Conservation (phyloP, 1,140 invertebrate species). For the Charaxes varanes region DNA sequence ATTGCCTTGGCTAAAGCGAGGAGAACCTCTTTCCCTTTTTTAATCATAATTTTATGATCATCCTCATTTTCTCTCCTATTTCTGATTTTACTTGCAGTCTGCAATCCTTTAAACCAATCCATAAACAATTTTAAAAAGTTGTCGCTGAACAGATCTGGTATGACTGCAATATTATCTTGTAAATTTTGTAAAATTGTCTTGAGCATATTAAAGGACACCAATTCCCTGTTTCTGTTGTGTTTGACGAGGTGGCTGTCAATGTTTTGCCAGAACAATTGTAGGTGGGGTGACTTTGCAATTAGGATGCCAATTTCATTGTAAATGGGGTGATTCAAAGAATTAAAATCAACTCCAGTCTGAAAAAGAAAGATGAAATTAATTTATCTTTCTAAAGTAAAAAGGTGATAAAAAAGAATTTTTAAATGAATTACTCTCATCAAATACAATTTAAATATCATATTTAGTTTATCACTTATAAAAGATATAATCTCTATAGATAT, state of each 20-base stretch:
- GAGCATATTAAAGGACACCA: conserved; percentile 72
- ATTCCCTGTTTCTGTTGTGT: conserved; percentile 76
- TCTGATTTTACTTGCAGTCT: conserved; percentile 62
- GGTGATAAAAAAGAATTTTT: too few species aligned
- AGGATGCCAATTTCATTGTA: conserved; percentile 75
- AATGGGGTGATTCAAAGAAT: conserved; percentile 76
- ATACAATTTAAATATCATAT: too few species aligned
- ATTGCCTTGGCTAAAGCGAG: conserved; percentile 68
- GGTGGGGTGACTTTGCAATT: conserved; percentile 63
- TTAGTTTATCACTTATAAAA: too few species aligned
- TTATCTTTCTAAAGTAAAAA: too few species aligned
- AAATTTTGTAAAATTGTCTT: conserved; percentile 70
- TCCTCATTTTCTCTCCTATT: conserved; percentile 63
- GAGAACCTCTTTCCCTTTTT: conserved; percentile 74
- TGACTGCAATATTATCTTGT: conserved; percentile 56
- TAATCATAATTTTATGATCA: conserved; percentile 72
- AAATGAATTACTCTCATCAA: too few species aligned
- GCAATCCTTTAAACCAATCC: conserved; percentile 72
- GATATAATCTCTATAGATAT: too few species aligned
- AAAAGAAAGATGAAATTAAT: conserved; percentile 31
- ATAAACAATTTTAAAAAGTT: conserved; percentile 76
- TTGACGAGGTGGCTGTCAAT: conserved; percentile 76
- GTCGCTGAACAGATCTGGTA: conserved; percentile 71
- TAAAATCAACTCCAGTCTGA: conserved; percentile 76
- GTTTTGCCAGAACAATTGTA: conserved; percentile 73